Base-by-base conservation (phyloP, 2,113 vertebrate species). In the Macrotus californicus region DNA sequence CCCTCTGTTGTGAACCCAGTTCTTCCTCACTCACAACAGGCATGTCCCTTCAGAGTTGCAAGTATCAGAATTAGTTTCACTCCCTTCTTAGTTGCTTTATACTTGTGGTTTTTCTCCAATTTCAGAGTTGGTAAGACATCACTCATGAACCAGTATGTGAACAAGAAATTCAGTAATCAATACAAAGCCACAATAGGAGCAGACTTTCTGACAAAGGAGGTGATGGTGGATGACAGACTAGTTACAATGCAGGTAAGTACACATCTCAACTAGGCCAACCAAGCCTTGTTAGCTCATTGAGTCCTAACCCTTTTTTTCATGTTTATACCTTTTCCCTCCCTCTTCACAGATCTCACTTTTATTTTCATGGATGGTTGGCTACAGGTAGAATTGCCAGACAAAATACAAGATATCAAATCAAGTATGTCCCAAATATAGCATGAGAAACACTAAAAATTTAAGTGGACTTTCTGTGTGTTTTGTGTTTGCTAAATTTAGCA, bases 181-280 rank as follows among this genome's bases (percentile, higher is more conserved):
- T 99, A 99, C 98, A 99, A 99, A 98, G 99, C 99, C 12, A 99
- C 99, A 98, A 99, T 99, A 99, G 99, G 99, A 6, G 99, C 99
- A 48, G 99, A 99, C 98, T 99, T 99, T 96, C 98, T 99, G 96
- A 99, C 99, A 85, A 99, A 99, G 98, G 99, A 99, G 98, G 99
- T 99, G 97, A 99, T 99, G 99, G 99, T 99, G 98, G 99, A 99
- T 26, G 99, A 99, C 98, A 98, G 99, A 69, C 99, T 99, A 56
- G 99, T 99, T 89, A 99, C 99, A 92, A 99, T 99, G 99, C 99
- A 99, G 99, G 99, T 99, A 98, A 93, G 96, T 67, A 4, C 50
- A 3, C 0, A 4, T 0, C 15, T 13, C 29, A 2, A 1, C 77
- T 16, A 12, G 2, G 46, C 6, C 6, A 4, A 0, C 22, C 67